Base-by-base conservation (phyloP, 2,888 invertebrate genomes). In the Frankliniella fusca region DNA sequence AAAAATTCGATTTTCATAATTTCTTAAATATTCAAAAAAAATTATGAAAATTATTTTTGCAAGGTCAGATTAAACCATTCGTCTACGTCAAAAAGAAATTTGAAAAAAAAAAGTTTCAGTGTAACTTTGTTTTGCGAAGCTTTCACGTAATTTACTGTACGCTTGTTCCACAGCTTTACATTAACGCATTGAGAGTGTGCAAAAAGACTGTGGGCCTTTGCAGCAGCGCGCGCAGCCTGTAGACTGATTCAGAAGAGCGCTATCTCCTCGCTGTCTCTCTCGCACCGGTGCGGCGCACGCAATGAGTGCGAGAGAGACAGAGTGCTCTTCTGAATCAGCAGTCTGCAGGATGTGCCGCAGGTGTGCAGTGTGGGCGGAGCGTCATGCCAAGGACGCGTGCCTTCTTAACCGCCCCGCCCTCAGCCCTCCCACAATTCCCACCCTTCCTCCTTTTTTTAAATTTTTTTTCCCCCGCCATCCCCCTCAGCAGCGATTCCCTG, bases 371-470 rank as follows among this genome's bases (percentile, higher is more conserved):
- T 76, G 70, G 70, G 70, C 27, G 70, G 70, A 76, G 70, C 12
- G 70, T 76, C 70, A 38, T 38, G 70, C 23, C 70, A 23, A 76
- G 70, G 70, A 27, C 70, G 70, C 70, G 27, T 27, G 27, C 70
- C 70, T 27, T 12, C 70, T n/a, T 23, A n/a, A 9, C n/a, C 23
- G 11, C 27, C 27, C 70, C 70, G 23, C 9, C 23, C 65, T n/a
- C 65, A 9, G 10, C 70, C 70, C 70, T 76, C 70, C 70, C 70
- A 76, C 70, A 76, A 76, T 76, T 76, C 70, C 70, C 70, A 76
- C 70, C 70, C 70, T 70, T 61, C 20, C 15, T 18, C 7, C 54
- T 54, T 20, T 12, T 54, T 12, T 61, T 38, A 38, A 3, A 38
- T 38, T 38, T 38, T 38, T 38, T 38, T 38, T 18, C 8, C 54